Conservation (phyloP, 2,113 vertebrate genomes). For the Bombycilla garrulus region DNA sequence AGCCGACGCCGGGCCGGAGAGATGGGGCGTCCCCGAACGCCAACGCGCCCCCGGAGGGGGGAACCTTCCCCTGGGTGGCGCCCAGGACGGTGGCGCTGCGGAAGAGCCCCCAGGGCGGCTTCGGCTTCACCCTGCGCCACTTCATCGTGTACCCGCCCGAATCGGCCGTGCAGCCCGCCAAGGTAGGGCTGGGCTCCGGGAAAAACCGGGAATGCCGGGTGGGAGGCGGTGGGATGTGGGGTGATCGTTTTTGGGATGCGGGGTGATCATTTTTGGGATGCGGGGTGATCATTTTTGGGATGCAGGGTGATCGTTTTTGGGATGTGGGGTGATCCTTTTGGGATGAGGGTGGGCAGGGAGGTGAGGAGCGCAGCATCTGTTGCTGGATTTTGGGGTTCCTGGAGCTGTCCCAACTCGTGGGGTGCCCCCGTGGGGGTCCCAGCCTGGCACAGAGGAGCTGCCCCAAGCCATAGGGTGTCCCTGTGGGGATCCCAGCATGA, state of each 20-base stretch:
- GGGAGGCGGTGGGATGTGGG: fast-evolving
- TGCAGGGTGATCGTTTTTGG: fast-evolving
- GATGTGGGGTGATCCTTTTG: fast-evolving
- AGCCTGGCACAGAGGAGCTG: no score
- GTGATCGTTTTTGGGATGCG: fast-evolving
- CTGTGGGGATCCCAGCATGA: no score
- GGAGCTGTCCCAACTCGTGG: no score
- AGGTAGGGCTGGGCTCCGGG: constrained; percentile 71
- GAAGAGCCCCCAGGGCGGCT: constrained; percentile 91
- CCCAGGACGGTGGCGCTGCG: constrained; percentile 86
- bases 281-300: fast-evolving
- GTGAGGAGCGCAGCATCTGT: fast-evolving
- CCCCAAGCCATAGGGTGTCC: no score
- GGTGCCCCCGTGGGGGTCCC: no score
- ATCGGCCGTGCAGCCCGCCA: constrained; percentile 84
- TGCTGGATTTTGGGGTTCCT: no score
- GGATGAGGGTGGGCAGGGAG: neutral
- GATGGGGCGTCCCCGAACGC: constrained; percentile 83
- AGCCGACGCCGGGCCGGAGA: constrained; percentile 77
- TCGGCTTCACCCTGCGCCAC: constrained; percentile 95
- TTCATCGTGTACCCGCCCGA: constrained; percentile 98
- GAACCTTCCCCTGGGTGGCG: constrained; percentile 83
- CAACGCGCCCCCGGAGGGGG: constrained; percentile 80
- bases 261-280: fast-evolving
- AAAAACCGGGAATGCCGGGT: fast-evolving